phyloP scores from a whole-genome alignment of 1,140 invertebrate genomes.

The Euwallacea similis region DNA sequence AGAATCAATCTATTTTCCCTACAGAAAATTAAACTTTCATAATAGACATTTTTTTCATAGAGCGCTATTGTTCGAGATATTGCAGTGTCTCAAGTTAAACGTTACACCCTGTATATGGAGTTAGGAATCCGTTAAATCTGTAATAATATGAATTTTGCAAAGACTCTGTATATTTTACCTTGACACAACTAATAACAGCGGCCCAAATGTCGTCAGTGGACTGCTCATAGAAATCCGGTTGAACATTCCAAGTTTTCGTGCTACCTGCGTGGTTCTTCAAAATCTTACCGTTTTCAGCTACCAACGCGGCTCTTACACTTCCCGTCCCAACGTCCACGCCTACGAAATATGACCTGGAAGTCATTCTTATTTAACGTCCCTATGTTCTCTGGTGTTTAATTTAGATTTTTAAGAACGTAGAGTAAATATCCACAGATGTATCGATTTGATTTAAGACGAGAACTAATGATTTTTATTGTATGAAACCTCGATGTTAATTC shows the following conservation, averaged over 20 bases:
- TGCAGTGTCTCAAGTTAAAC: no score
- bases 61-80: no score
- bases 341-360: conserved; percentile 65
- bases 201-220: conserved; percentile 91
- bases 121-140: not conserved
- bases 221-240: conserved; percentile 83
- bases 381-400: no score
- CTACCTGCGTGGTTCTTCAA: conserved; percentile 63
- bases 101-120: no score
- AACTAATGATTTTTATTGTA: not conserved
- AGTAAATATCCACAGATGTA: no score
- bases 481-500: not conserved
- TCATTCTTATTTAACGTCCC: not conserved
- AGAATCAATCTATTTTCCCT: no score
- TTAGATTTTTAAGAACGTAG: no score
- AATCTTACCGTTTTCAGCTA: conserved; percentile 68
- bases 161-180: conserved; percentile 38
- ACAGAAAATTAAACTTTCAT: no score
- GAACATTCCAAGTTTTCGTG: conserved; percentile 78
- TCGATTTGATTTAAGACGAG: not conserved
- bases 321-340: conserved; percentile 94
- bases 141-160: not conserved
- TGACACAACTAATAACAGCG: conserved; percentile 58
- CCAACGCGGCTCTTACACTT: conserved; percentile 82
- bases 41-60: no score